phyloP scores from a whole-genome alignment of 2,888 invertebrate genomes.

The Leuctra nigra region DNA sequence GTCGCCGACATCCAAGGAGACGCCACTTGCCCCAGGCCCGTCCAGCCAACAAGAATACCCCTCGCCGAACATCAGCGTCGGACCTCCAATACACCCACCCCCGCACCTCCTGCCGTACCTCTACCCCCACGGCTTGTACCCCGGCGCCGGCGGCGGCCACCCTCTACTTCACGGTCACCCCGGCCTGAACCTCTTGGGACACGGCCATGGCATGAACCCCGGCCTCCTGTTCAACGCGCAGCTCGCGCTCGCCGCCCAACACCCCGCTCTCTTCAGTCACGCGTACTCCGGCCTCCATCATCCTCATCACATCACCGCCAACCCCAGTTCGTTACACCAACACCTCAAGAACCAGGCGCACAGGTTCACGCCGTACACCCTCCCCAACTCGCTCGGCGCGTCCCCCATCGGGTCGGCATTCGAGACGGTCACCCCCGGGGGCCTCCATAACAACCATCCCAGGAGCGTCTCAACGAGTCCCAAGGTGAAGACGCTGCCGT shows the following conservation, averaged over 20 bases:
- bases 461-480: slow-evolving; percentile 25
- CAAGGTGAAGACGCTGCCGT: slow-evolving; percentile 42
- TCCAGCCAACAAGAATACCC: slow-evolving; percentile 52
- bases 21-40: slow-evolving; percentile 42
- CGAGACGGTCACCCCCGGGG: slow-evolving; percentile 80
- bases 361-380: slow-evolving; percentile 83
- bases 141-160: slow-evolving; percentile 44
- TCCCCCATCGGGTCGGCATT: slow-evolving; percentile 74
- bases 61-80: slow-evolving; percentile 88
- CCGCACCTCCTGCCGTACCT: slow-evolving; percentile 85
- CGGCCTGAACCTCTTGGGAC: slow-evolving; percentile 43
- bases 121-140: slow-evolving; percentile 81
- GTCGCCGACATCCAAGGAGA: slow-evolving; percentile 28
- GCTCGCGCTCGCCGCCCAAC: slow-evolving; percentile 79
- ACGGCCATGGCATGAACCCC: slow-evolving; percentile 57
- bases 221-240: slow-evolving; percentile 85
- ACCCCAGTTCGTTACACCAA: slow-evolving; percentile 35
- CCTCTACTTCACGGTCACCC: slow-evolving; percentile 58
- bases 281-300: slow-evolving; percentile 46
- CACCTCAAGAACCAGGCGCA: slow-evolving; percentile 65
- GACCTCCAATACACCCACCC: slow-evolving; percentile 88
- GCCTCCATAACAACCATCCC: slow-evolving; percentile 45
- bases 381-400: slow-evolving; percentile 49
- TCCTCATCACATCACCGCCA: slow-evolving; percentile 20
- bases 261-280: slow-evolving; percentile 67